Evolutionary conservation across 2,888 invertebrate species (phyloP).

Genomic region (Palloptera scutellata): DNA sequence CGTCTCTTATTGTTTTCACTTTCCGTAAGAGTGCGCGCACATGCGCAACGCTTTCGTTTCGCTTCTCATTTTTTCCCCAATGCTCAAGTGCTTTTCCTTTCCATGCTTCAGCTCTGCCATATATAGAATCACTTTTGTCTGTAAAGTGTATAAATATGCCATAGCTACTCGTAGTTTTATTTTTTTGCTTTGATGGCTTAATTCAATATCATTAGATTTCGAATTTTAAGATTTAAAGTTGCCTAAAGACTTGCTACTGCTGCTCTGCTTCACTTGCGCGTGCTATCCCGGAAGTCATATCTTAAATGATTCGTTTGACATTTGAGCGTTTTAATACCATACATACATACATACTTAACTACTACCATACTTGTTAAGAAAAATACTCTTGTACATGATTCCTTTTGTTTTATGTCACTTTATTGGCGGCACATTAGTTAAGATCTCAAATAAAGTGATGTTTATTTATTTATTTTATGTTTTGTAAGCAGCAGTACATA

Average conservation of each 20-base stretch:
- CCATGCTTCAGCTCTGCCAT: too few relatives aligned
- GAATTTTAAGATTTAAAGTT: background rate
- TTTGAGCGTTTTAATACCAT: background rate
- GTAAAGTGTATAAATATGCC: too few relatives aligned
- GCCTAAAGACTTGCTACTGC: slow-evolving; percentile 1
- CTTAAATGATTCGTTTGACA: slow-evolving; percentile 30
- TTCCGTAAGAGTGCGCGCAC: slow-evolving; percentile 16
- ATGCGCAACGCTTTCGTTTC: background rate
- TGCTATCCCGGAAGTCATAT: slow-evolving; percentile 37
- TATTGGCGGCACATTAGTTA: slow-evolving; percentile 25
- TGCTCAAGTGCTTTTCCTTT: background rate
- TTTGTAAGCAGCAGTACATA: background rate
- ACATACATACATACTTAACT: slow-evolving; percentile 9
- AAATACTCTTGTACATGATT: slow-evolving; percentile 11
- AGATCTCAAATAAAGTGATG: slow-evolving; percentile 7
- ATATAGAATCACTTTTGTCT: too few relatives aligned
- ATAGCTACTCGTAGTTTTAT: too few relatives aligned
- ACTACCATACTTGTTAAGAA: background rate
- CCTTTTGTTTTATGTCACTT: slow-evolving; percentile 21
- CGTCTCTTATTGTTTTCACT: slow-evolving; percentile 29
- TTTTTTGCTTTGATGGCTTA: too few relatives aligned
- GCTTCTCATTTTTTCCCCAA: background rate
- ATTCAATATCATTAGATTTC: too few relatives aligned
- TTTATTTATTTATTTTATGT: background rate
- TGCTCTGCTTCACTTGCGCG: slow-evolving; percentile 31